A percentile compares a stretch with the other conserved stretches of the same genome.
Evolutionary conservation across 1,140 invertebrate species (phyloP).

Genomic region (Andrena cerasifolii): DNA sequence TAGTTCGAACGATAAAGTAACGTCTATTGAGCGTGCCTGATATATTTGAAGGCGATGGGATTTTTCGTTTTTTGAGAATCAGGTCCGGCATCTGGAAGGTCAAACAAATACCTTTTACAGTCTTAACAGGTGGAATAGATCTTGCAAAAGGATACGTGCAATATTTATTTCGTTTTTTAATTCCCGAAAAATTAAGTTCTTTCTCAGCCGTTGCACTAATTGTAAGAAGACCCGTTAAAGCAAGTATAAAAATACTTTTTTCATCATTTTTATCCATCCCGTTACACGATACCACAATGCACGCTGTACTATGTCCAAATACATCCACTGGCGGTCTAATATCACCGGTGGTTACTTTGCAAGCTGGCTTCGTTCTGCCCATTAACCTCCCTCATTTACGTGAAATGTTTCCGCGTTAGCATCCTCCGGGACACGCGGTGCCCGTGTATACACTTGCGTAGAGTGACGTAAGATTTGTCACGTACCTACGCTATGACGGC

Average conservation of each 20-base stretch:
- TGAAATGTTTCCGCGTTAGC: constrained; percentile 51
- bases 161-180: too few relatives aligned
- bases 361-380: constrained; percentile 43
- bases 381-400: constrained; percentile 50
- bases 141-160: too few relatives aligned
- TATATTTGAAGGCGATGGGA: too few relatives aligned
- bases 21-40: too few relatives aligned
- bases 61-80: too few relatives aligned
- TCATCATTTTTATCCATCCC: neutral
- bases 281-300: neutral
- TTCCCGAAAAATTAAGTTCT: too few relatives aligned
- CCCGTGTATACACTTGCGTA: constrained; percentile 38
- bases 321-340: neutral
- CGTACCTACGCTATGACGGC: constrained; percentile 47
- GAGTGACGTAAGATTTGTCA: constrained; percentile 64
- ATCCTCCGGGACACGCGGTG: neutral
- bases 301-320: constrained; percentile 1
- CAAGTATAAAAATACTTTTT: neutral
- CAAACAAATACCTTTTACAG: too few relatives aligned
- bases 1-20: too few relatives aligned
- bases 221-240: too few relatives aligned
- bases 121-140: too few relatives aligned
- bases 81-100: too few relatives aligned
- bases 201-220: too few relatives aligned
- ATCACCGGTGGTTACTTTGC: constrained; percentile 34